Evolutionary conservation across 2,888 invertebrate genomes (phyloP), one percentile per base, ranked within the genome.

Genomic region (Orchesella flavescens): DNA sequence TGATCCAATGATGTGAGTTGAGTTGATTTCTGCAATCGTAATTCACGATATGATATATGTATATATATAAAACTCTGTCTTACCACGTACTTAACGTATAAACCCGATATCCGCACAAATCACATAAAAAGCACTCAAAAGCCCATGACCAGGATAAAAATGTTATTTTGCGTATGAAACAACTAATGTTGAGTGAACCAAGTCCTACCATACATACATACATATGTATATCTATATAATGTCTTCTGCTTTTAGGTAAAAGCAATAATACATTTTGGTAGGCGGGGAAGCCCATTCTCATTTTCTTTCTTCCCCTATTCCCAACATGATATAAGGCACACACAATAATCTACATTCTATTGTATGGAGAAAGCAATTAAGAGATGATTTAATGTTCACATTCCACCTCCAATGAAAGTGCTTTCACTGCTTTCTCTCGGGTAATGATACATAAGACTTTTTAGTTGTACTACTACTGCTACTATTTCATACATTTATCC

Each of bases 361-460:
- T 61, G 73, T 73, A 73, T 43, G 34, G 17, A 44, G 72, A 72
- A 72, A 72, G 79, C 72, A 79, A 79, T 79, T 79, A 79, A 79
- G 72, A 71, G 65, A 79, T 79, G 79, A 79, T 79, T 79, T 79
- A 79, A 61, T 72, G 53, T 65, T 65, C 57, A 72, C 79, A 63
- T 72, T 79, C 73, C 73, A 73, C 73, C 73, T 73, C 59, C 43
- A 73, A 59, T 43, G 73, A 73, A 73, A 73, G 61, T 73, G 73
- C 73, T 73, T 73, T 73, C 46, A 44, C 44, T 65, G 24, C 24
- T 61, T 61, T 61, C 57, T 57, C 57, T 19, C 15, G 3, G 1
- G 19, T 57, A n/a, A 53, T 53, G 53, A n/a, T 34, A 34, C 34
- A 34, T 34, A 34, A 34, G 34, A 34, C 34, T 34, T 34, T 34